Conservation (phyloP, 2,888 invertebrate species). For the Anaspis maculata region DNA sequence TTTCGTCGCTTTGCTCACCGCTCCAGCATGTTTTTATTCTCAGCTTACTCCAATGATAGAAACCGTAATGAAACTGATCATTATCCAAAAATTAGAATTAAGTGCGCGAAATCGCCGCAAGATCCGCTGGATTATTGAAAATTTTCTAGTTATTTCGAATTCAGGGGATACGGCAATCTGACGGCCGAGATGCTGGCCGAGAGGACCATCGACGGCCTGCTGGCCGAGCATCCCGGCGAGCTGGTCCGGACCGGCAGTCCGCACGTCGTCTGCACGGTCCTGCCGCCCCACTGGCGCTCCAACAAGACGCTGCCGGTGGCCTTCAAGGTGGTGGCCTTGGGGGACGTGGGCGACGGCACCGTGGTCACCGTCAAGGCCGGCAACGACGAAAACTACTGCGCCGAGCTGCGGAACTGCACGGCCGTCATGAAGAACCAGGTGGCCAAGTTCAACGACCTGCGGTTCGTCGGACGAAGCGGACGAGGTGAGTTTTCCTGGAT, state of each 20-base stretch:
- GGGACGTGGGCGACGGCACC: conserved; percentile 93
- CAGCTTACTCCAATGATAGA: too few species aligned
- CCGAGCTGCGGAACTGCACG: conserved; percentile 88
- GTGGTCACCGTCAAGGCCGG: conserved; percentile 92
- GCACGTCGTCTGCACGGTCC: conserved; percentile 88
- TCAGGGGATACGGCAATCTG: conserved; percentile 63
- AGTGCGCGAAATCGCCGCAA: too few species aligned
- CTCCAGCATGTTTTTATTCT: too few species aligned
- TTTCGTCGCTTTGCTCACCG: too few species aligned
- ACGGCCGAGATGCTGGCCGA: conserved; percentile 86
- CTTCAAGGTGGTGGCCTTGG: conserved; percentile 92
- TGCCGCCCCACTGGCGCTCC: conserved; percentile 95
- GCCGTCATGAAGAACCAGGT: conserved; percentile 98
- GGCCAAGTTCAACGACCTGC: conserved; percentile 96
- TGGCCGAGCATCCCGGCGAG: conserved; percentile 87
- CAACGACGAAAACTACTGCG: conserved; percentile 97
- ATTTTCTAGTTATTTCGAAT: too few species aligned
- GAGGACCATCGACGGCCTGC: conserved; percentile 75
- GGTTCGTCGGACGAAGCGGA: conserved; percentile 97
- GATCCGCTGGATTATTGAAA: too few species aligned
- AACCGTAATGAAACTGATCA: too few species aligned
- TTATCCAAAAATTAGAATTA: too few species aligned
- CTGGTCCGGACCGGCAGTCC: conserved; percentile 88
- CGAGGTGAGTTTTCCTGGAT: conserved; percentile 75
- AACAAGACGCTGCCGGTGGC: conserved; percentile 97